Conservation (phyloP, 2,888 invertebrate genomes). For the Mythimna albipuncta region DNA sequence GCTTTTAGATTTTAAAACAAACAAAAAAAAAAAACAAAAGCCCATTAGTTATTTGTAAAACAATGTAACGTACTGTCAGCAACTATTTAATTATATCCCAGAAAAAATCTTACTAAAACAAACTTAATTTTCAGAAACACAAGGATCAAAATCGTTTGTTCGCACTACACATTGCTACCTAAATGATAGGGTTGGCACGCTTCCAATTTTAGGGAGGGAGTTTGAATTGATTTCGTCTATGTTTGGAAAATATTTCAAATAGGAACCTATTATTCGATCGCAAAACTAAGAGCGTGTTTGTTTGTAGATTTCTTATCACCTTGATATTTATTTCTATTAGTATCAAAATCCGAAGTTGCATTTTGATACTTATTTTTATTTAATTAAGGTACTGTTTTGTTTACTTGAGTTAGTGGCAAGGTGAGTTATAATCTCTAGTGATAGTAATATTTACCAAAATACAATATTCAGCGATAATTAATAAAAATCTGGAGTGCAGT, state of each 20-base stretch:
- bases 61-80: constrained; percentile 57
- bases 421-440: not conserved
- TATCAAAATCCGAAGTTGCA: not conserved
- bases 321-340: no score
- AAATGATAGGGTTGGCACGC: constrained; percentile 59
- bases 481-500: no score
- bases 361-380: constrained; percentile 19
- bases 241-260: constrained; percentile 59
- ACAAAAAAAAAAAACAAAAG: constrained; percentile 46
- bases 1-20: constrained; percentile 19
- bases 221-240: constrained; percentile 71
- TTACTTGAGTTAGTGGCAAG: constrained; percentile 12
- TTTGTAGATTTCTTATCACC: not conserved
- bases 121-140: not conserved
- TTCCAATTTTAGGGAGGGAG: constrained; percentile 59
- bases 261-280: constrained; percentile 40
- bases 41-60: constrained; percentile 60
- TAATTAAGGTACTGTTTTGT: constrained; percentile 3
- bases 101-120: constrained; percentile 23
- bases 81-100: constrained; percentile 59
- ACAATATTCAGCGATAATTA: no score
- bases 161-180: not conserved
- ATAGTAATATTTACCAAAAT: no score
- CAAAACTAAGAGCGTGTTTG: constrained; percentile 15
- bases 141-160: constrained; percentile 35